phyloP scores from a whole-genome alignment of 2,797 vertebrate species.

The Triplophysa yarkandensis region DNA sequence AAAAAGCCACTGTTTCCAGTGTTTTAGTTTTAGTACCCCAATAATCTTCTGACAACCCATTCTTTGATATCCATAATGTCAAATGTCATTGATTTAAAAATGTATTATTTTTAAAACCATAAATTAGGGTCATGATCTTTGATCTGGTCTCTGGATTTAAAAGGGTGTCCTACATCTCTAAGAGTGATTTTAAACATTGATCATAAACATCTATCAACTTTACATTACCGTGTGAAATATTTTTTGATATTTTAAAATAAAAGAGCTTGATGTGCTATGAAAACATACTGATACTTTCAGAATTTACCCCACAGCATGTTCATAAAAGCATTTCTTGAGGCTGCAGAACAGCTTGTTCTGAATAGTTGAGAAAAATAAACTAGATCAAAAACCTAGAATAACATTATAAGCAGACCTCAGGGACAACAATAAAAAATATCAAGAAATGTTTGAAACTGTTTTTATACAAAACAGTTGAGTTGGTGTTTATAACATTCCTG shows the following conservation, averaged over 20 bases:
- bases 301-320: background rate
- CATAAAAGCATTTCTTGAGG: background rate
- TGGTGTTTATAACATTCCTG: background rate
- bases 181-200: background rate
- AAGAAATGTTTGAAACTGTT: background rate
- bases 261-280: background rate
- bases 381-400: background rate
- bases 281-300: background rate
- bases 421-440: background rate
- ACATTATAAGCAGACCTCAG: background rate
- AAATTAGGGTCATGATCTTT: too few relatives aligned
- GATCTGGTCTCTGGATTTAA: background rate
- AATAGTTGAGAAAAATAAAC: background rate
- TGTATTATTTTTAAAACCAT: too few relatives aligned
- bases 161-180: background rate
- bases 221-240: background rate
- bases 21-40: too few relatives aligned
- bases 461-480: background rate
- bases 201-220: background rate
- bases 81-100: too few relatives aligned
- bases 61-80: too few relatives aligned
- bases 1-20: too few relatives aligned
- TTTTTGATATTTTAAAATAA: background rate
- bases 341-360: background rate
- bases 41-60: too few relatives aligned